Base-by-base conservation (phyloP, 2,888 invertebrate species). In the Ophonus ardosiacus region DNA sequence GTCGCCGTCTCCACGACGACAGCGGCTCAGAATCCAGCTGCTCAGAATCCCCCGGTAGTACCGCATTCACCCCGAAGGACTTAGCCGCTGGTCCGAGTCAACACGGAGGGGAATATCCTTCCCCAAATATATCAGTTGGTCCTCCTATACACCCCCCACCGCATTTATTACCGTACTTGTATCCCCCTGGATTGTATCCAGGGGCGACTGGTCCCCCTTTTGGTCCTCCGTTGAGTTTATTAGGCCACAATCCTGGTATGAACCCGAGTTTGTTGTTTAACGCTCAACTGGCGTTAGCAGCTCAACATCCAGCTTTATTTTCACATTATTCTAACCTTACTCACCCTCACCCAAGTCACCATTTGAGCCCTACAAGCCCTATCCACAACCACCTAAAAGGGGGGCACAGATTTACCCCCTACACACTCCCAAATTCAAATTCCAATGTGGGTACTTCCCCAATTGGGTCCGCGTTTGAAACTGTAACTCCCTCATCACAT, bases 81-180 rank as follows among this genome's bases (percentile, higher is more conserved):
- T 89, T 88, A 21, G 91, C 92, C 21, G 91, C 92, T 24, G 93
- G 94, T 0, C 93, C 94, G n/a, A 94, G 94, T 87, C 88, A 90
- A 74, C 92, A 94, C 87, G 88, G 93, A 88, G 91, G 94, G 88
- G 92, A 92, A 85, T 96, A 96, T 87, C 97, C 97, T 0, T 95
- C 97, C 87, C 98, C 98, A 18, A 98, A 98, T 92, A 98, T 98
- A 86, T 97, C 97, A 43, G 96, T 98, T 59, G 98, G 98, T 79
- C 98, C 98, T 59, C 98, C 98, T 68, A 96, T 98, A 71, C 98
- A 98, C 90, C 97, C 98, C 68, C 97, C 97, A 79, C 95, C 97
- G 51, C 96, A 95, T 91, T 93, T 97, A 90, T 93, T 98, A 90
- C 98, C 98, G 88, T 98, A 98, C 93, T 95, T 98, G 81, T 98